phyloP scores from a whole-genome alignment of 2,888 invertebrate species.

The Parelbella ahira region DNA sequence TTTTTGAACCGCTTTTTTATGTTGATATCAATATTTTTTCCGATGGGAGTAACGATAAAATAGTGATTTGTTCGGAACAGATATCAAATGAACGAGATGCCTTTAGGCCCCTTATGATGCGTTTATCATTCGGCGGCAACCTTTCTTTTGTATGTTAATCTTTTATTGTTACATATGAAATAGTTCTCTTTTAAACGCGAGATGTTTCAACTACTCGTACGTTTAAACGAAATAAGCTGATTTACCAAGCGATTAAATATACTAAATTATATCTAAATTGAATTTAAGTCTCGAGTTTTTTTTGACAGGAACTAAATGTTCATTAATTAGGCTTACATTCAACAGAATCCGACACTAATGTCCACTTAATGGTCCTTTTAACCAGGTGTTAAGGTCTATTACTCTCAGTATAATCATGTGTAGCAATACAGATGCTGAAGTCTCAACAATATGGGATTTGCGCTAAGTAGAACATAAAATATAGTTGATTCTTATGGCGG shows the following conservation, averaged over 20 bases:
- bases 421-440: constrained; percentile 40
- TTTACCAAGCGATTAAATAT: too few species aligned
- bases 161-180: constrained; percentile 60
- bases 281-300: constrained; percentile 4
- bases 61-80: constrained; percentile 75
- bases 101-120: constrained; percentile 61
- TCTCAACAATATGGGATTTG: constrained; percentile 57
- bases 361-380: constrained; percentile 50
- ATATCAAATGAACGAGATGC: constrained; percentile 63
- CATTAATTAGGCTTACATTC: constrained; percentile 26
- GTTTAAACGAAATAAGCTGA: too few species aligned
- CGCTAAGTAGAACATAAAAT: constrained; percentile 67
- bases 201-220: too few species aligned
- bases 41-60: constrained; percentile 73
- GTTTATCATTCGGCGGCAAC: constrained; percentile 72
- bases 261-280: too few species aligned
- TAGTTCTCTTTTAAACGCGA: constrained; percentile 29
- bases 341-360: constrained; percentile 51
- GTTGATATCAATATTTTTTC: constrained; percentile 78
- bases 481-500: constrained; percentile 44
- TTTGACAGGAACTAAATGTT: constrained; percentile 2
- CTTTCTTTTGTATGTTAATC: constrained; percentile 72
- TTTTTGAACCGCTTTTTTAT: constrained; percentile 75
- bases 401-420: constrained; percentile 40
- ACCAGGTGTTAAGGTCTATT: constrained; percentile 36